Percentiles rank a stretch among this genome's conserved stretches.
phyloP scores from a whole-genome alignment of 1,140 invertebrate species.

The Rhagoletis pomonella region DNA sequence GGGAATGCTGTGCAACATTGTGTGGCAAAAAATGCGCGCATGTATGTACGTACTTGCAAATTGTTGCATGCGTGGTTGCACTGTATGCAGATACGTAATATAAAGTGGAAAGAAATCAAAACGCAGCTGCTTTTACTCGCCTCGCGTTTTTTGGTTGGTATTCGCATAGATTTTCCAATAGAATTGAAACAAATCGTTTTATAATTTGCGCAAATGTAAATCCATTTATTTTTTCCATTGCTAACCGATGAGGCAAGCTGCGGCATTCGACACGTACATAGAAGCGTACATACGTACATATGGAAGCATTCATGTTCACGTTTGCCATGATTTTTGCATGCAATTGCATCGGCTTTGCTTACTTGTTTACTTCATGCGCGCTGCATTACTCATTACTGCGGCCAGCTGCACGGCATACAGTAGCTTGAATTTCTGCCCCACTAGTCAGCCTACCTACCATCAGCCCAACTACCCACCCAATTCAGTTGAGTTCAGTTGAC shows the following conservation, averaged over 20 bases:
- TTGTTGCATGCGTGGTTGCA: no score
- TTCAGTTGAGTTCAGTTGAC: neutral
- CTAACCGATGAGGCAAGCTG: neutral
- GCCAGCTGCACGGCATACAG: neutral
- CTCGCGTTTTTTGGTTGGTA: no score
- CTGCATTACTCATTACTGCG: neutral
- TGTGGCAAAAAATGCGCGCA: neutral
- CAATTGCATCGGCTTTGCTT: neutral
- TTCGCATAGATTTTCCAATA: slow-evolving; percentile 1
- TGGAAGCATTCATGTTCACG: neutral
- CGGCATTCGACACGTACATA: no score
- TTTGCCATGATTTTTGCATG: neutral
- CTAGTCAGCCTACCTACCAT: neutral
- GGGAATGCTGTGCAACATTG: neutral
- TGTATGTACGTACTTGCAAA: neutral
- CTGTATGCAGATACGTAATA: no score
- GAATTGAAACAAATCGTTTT: slow-evolving; percentile 57
- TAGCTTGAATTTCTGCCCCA: neutral
- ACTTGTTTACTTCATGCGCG: neutral
- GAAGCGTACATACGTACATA: neutral
- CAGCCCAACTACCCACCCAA: slow-evolving; percentile 32
- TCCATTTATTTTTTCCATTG: slow-evolving; percentile 54
- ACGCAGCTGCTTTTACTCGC: no score
- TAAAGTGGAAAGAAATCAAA: no score
- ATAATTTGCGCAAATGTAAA: slow-evolving; percentile 58